Evolutionary conservation across 2,113 vertebrate genomes (phyloP), one percentile per base, ranked within the genome.

Genomic region (Microcebus tavaratra): DNA sequence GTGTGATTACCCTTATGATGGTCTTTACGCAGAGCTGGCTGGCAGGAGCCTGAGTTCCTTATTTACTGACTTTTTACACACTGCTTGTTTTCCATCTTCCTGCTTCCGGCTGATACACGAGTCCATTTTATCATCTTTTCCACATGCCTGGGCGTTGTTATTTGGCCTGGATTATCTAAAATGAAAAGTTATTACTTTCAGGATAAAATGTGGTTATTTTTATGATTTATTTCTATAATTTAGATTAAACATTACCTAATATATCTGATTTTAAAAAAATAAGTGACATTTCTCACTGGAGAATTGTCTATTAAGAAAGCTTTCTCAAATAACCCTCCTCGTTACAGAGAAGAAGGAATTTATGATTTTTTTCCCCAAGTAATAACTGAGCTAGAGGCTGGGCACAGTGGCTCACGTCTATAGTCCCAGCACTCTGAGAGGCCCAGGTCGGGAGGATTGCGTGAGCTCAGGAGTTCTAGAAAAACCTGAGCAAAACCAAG

Each of bases 211-310:
- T 29, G 25, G 2, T 34, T 63, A 34, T 72, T 83, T 90, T 93
- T 81, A 86, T 86, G 59, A 53, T 34, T 86, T 81, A 70, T 72
- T 90, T 50, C 42, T 87, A 13, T 80, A 39, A 81, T 86, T 94
- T 94, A 90, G 80, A 94, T 82, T 83, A 90, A 90, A 92, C 27
- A 85, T 89, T 92, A 90, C 27, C 84, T 59, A 45, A 57, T 67
- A 25, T 75, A 75, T 53, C 14, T 93, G 36, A 42, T 63, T 93
- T 83, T 18, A 5, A 18, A 72, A 95, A 78, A 81, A 88, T 67
- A 78, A 25, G 6, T 76, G 45, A 31, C 73, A 27, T 36, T 88
- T 96, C 76, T 90, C 57, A 34, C 10, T 4, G n/a, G 53, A 61
- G 34, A 90, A 27, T 88, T 87, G 94, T 50, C 82, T 90, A 14